Percentiles rank a stretch among this genome's conserved stretches.
These are phyloP conservation scores for Acipenser oxyrinchus DNA, from an alignment of 2,797 vertebrate species.

Conservation along the genomic window DNA sequence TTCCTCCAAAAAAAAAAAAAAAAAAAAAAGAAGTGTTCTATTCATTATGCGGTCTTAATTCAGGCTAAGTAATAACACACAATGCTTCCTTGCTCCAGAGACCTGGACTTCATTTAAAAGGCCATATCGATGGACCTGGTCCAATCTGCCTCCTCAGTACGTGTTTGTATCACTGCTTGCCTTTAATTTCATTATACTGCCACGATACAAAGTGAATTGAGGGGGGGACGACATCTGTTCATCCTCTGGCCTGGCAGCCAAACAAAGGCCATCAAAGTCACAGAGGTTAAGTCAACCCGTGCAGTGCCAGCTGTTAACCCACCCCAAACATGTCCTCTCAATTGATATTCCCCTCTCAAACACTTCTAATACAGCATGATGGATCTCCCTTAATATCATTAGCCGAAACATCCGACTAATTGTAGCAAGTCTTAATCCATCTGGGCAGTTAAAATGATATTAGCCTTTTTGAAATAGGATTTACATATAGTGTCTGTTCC, in stretches of 20 bases:
- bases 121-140: constrained; percentile 24
- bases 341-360: constrained; percentile 33
- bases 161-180: constrained; percentile 2
- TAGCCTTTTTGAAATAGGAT: constrained; percentile 69
- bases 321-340: constrained; percentile 18
- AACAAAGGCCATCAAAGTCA: constrained; percentile 68
- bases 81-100: constrained; percentile 26
- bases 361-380: constrained; percentile 38
- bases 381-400: constrained; percentile 65
- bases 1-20: constrained; percentile 19
- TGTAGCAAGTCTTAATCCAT: constrained; percentile 59
- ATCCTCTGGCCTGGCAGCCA: constrained; percentile 40
- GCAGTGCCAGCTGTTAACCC: constrained; percentile 43
- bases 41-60: constrained; percentile 49
- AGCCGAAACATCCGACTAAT: constrained; percentile 65
- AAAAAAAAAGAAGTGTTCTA: constrained; percentile 34
- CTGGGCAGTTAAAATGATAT: constrained; percentile 68
- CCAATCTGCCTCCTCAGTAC: constrained; percentile 15
- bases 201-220: constrained; percentile 21
- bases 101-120: constrained; percentile 35
- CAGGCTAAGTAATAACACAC: constrained; percentile 39
- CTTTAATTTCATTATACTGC: constrained; percentile 28
- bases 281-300: constrained; percentile 59
- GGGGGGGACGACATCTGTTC: constrained; percentile 50
- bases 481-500: constrained; percentile 68